These are phyloP conservation scores for Kryphioiulus occultus DNA, from an alignment of 2,888 invertebrate species.

Conservation along the genomic window DNA sequence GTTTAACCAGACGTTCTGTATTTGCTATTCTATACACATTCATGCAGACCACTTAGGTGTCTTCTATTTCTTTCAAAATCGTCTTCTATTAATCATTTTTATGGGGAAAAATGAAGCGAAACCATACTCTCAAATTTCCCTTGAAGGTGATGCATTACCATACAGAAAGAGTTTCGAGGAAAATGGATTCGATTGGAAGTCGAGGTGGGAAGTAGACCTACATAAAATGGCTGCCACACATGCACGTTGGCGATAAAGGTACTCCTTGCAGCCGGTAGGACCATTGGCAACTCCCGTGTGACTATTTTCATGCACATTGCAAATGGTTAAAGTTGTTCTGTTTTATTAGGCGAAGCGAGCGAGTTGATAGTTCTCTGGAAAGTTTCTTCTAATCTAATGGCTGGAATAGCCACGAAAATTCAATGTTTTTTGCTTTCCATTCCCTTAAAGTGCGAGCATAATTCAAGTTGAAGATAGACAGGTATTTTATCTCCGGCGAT, in stretches of 20 bases:
- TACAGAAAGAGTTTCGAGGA: not conserved
- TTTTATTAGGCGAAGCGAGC: not conserved
- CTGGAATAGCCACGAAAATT: not conserved
- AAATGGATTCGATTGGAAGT: not conserved
- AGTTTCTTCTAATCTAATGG: not conserved
- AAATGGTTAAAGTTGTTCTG: constrained; percentile 5
- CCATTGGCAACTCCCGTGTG: not conserved
- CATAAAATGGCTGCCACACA: not conserved
- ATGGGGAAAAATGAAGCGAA: not conserved
- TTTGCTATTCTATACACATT: not conserved
- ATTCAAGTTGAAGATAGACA: not conserved
- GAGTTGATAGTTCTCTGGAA: constrained; percentile 5
- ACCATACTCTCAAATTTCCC: constrained; percentile 5
- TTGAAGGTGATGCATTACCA: not conserved
- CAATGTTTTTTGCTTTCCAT: constrained; percentile 5
- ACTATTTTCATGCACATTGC: not conserved
- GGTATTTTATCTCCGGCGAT: not conserved
- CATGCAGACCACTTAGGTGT: not conserved
- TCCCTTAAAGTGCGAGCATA: not conserved
- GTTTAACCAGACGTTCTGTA: not conserved
- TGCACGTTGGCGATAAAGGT: not conserved
- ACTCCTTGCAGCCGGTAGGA: not conserved
- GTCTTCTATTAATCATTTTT: not conserved
- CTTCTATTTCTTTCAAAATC: not conserved
- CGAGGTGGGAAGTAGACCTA: not conserved